phyloP scores from a whole-genome alignment of 2,888 invertebrate species.

The Microchrysa polita region DNA sequence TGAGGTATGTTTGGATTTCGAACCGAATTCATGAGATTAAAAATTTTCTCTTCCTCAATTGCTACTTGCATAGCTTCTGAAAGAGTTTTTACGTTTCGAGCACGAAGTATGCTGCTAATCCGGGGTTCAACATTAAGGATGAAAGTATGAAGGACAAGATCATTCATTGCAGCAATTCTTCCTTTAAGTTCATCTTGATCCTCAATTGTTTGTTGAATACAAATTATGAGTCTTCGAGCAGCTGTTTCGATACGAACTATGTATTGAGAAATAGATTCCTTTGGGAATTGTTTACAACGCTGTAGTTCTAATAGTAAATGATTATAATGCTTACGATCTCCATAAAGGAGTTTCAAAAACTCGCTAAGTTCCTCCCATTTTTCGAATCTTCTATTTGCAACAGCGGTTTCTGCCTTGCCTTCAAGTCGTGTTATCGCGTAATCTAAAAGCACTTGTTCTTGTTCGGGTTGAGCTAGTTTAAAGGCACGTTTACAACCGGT shows the following conservation, averaged over 20 bases:
- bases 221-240: slow-evolving; percentile 22
- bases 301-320: slow-evolving; percentile 41
- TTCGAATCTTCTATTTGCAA: slow-evolving; percentile 31
- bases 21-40: slow-evolving; percentile 24
- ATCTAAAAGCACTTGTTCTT: slow-evolving; percentile 11
- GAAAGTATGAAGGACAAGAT: slow-evolving; percentile 43
- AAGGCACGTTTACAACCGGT: slow-evolving; percentile 15
- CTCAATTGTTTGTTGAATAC: slow-evolving; percentile 29
- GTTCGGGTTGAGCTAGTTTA: slow-evolving; percentile 12
- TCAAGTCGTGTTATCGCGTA: slow-evolving; percentile 39
- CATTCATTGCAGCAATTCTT: slow-evolving; percentile 42
- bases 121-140: slow-evolving; percentile 30
- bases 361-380: slow-evolving; percentile 32
- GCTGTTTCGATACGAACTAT: slow-evolving; percentile 33
- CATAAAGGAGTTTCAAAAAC: slow-evolving; percentile 39
- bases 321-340: slow-evolving; percentile 37
- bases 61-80: slow-evolving; percentile 42
- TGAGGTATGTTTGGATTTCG: too few relatives aligned
- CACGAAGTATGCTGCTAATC: slow-evolving; percentile 42
- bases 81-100: slow-evolving; percentile 32
- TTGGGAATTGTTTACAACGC: slow-evolving; percentile 30
- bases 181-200: slow-evolving; percentile 29
- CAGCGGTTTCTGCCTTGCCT: slow-evolving; percentile 43
- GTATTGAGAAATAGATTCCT: slow-evolving; percentile 37
- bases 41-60: slow-evolving; percentile 41